Base-by-base conservation (phyloP, 1,140 invertebrate genomes). In the Trissolcus basalis region DNA sequence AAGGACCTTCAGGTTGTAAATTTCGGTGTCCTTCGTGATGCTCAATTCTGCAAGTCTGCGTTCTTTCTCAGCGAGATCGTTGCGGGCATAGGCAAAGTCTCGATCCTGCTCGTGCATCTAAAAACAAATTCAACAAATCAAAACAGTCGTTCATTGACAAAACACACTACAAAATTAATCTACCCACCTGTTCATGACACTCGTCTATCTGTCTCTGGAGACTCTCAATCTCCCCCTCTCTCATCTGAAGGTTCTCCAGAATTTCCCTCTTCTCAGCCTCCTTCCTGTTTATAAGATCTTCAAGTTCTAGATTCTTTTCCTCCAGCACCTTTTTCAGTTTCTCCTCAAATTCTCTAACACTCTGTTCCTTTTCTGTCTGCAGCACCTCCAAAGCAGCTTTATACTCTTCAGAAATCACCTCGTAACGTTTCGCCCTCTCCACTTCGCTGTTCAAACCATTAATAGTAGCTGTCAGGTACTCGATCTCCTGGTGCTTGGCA, bases 1-100 rank as follows among this genome's bases (percentile, higher is more conserved):
- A 27, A 84, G 77, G 9, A 85, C 58, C 7, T 79, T 82, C n/a
- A 88, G 56, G 35, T 84, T 84, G 10, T 85, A 71, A 45, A 88
- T 79, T 32, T 88, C 82, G 0, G 81, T 54, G 8, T 87, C 85
- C 13, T 87, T 87, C 0, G 80, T 84, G 6, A 84, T 80, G 14
- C 81, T 85, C 2, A 85, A 35, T 14, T 87, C 86, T 0, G 78
- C 80, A 0, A 87, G 14, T 53, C 78, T 74, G 13, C 80, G 72
- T 10, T 86, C 85, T 2, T 83, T 82, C n/a, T 86, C 83, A 0
- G 78, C 76, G 0, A 85, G 19, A 12, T 85, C 80, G 0, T 77
- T 45, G 0, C 83, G 80, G 0, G 67, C 71, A 7, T 51, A 27
- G 2, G 41, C 9, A 9, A 80, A 48, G 15, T 80, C 50, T 19